Percentiles rank a stretch among this genome's conserved stretches.
Evolutionary conservation across 2,888 invertebrate genomes (phyloP).

Genomic region (Stenodema calcarata): DNA sequence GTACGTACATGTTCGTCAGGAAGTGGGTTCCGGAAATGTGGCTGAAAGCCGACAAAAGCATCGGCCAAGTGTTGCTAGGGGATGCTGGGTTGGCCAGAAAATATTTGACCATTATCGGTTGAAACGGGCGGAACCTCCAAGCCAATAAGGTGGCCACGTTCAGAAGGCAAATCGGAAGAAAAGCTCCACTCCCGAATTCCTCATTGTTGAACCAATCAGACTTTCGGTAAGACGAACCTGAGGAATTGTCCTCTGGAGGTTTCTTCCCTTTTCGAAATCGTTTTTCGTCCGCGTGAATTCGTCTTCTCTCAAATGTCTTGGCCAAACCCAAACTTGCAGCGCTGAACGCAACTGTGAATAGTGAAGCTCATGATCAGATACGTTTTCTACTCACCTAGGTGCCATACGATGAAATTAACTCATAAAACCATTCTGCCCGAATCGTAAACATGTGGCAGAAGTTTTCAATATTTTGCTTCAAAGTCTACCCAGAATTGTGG

Average conservation of each 20-base stretch:
- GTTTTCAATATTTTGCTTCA: too few species aligned
- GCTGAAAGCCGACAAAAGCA: constrained; percentile 29
- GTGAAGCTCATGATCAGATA: neutral
- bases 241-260: constrained; percentile 56
- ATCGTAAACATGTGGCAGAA: too few species aligned
- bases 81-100: constrained; percentile 15
- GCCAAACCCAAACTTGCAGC: neutral
- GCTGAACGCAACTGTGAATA: neutral
- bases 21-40: constrained; percentile 8
- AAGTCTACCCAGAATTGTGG: too few species aligned
- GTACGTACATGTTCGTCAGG: constrained; percentile 28
- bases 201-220: constrained; percentile 76
- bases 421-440: too few species aligned
- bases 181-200: constrained; percentile 78
- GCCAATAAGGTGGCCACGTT: constrained; percentile 81
- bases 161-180: constrained; percentile 77
- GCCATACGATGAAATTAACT: too few species aligned
- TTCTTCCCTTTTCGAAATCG: constrained; percentile 57
- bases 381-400: neutral
- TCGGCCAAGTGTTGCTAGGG: constrained; percentile 8
- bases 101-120: constrained; percentile 73
- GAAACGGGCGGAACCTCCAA: constrained; percentile 79
- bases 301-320: neutral
- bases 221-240: constrained; percentile 54
- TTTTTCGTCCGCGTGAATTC: neutral